Evolutionary conservation across 2,888 invertebrate genomes (phyloP).

Genomic region (Rhyacophila evoluta): DNA sequence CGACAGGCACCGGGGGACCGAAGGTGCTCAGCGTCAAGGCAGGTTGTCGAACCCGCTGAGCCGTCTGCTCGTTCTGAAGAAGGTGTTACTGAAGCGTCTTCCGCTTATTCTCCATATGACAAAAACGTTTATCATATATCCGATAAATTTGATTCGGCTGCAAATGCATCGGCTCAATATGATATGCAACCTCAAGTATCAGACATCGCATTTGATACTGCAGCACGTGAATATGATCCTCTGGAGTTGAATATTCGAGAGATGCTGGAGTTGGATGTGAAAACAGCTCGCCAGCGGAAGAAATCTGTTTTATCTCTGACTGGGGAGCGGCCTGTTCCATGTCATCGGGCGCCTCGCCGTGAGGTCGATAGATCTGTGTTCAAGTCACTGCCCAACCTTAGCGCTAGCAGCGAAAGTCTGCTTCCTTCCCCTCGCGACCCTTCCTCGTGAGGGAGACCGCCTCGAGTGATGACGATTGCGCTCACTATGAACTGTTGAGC

Average conservation of each 20-base stretch:
- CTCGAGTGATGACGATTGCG: constrained; percentile 8
- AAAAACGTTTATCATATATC: constrained; percentile 64
- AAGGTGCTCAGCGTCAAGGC: constrained; percentile 55
- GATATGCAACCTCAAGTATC: constrained; percentile 56
- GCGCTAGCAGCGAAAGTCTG: constrained; percentile 76
- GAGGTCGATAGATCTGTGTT: constrained; percentile 61
- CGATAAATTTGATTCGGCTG: constrained; percentile 49
- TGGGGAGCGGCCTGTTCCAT: constrained; percentile 52
- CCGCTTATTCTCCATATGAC: constrained; percentile 49
- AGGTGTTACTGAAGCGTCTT: constrained; percentile 44
- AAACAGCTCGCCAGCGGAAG: constrained; percentile 50
- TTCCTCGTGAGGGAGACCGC: constrained; percentile 45
- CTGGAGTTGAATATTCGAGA: constrained; percentile 62
- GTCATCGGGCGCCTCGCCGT: constrained; percentile 50
- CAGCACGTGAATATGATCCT: constrained; percentile 68
- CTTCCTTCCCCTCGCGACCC: constrained; percentile 65
- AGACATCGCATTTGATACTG: constrained; percentile 58
- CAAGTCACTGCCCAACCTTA: constrained; percentile 79
- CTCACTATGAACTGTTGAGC: background rate
- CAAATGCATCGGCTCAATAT: constrained; percentile 41
- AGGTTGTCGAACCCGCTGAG: constrained; percentile 42
- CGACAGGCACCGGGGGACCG: constrained; percentile 62
- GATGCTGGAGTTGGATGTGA: constrained; percentile 68
- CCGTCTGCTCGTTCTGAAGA: constrained; percentile 50
- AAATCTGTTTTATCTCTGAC: constrained; percentile 52